Conservation (phyloP, 2,797 vertebrate species). For the Oreochromis grahami region DNA sequence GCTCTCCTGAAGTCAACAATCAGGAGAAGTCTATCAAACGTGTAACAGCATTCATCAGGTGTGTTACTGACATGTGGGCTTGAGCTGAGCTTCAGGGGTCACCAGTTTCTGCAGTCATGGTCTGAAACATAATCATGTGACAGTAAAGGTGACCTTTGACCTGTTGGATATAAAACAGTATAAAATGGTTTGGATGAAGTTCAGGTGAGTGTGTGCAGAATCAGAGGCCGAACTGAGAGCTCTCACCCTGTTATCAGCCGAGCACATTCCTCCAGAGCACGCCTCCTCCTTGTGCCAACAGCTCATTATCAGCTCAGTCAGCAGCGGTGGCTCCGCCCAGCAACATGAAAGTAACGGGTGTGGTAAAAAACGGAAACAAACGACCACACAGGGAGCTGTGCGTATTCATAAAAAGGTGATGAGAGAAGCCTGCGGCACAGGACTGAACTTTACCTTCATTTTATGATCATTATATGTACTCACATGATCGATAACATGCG, state of each 20-base stretch:
- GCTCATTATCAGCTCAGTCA: not conserved
- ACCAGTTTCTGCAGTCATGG: not conserved
- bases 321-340: not conserved
- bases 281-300: not conserved
- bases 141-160: not conserved
- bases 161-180: not conserved
- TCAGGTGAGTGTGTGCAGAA: not conserved
- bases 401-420: not conserved
- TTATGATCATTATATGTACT: not conserved
- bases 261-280: not conserved
- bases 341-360: not conserved
- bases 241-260: not conserved
- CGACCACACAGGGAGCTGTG: not conserved
- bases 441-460: not conserved
- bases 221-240: not conserved
- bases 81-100: not conserved
- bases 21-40: not conserved
- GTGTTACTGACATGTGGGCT: not conserved
- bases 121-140: not conserved
- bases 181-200: not conserved
- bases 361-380: not conserved
- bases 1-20: not conserved
- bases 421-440: not conserved
- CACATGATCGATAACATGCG: not conserved
- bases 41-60: not conserved